Evolutionary conservation across 2,888 invertebrate species (phyloP).

Genomic region (Agonopterix heracliana): DNA sequence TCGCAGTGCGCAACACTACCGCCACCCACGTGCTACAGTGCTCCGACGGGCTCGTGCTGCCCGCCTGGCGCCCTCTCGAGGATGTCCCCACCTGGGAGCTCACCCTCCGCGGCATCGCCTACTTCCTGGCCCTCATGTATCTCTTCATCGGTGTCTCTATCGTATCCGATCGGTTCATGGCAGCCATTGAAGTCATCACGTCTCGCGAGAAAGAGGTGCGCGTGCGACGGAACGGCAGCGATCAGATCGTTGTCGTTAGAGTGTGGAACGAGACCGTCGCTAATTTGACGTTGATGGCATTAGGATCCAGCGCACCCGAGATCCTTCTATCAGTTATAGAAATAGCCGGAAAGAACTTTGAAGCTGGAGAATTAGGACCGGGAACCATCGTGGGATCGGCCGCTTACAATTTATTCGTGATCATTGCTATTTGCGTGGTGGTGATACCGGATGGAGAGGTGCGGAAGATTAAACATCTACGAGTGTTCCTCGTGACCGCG

Average conservation of each 20-base stretch:
- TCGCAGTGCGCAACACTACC: constrained; percentile 56
- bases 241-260: constrained; percentile 92
- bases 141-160: constrained; percentile 99
- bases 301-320: constrained; percentile 99
- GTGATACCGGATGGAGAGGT: constrained; percentile 94
- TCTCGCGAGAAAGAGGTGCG: constrained; percentile 97
- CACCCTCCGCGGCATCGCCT: constrained; percentile 90
- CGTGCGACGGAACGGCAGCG: constrained; percentile 91
- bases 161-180: constrained; percentile 99
- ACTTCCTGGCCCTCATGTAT: constrained; percentile 92
- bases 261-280: constrained; percentile 99
- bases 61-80: constrained; percentile 91
- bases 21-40: constrained; percentile 75
- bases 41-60: constrained; percentile 89
- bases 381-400: constrained; percentile 99
- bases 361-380: constrained; percentile 97
- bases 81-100: constrained; percentile 86
- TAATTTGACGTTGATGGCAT: constrained; percentile 98
- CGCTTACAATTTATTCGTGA: constrained; percentile 98
- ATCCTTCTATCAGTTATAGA: constrained; percentile 98
- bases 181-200: constrained; percentile 99
- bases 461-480: constrained; percentile 95
- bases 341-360: constrained; percentile 95
- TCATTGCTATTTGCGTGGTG: constrained; percentile 95
- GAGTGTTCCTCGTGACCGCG: constrained; percentile 98